phyloP scores from a whole-genome alignment of 23 tunicate genomes.

The Clavelina lepadiformis region DNA sequence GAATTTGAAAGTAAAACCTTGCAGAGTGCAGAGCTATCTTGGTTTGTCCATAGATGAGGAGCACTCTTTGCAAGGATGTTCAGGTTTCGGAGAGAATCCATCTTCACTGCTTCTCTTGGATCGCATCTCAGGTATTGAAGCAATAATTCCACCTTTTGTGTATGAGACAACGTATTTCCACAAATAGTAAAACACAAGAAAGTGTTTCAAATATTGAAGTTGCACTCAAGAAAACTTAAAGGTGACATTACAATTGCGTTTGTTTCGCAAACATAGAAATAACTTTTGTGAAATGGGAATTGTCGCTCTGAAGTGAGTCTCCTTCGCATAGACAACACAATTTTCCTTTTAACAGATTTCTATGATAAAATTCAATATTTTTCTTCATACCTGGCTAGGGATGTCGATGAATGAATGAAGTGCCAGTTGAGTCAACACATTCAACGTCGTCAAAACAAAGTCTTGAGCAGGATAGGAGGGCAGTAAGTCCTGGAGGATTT shows the following conservation, averaged over 20 bases:
- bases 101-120: conserved; percentile 72
- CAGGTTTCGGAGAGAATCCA: conserved; percentile 54
- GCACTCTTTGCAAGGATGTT: conserved; percentile 68
- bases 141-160: conserved; percentile 74
- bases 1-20: conserved; percentile 26
- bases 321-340: too few species aligned
- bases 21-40: conserved; percentile 50
- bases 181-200: too few species aligned
- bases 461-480: conserved; percentile 92
- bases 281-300: too few species aligned
- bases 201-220: too few species aligned
- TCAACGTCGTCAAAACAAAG: conserved; percentile 72
- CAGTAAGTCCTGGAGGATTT: conserved; percentile 63
- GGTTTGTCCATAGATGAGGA: conserved; percentile 77
- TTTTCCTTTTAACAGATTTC: not conserved
- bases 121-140: conserved; percentile 75
- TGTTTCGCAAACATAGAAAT: too few species aligned
- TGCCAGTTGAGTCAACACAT: conserved; percentile 60
- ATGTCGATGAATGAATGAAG: conserved; percentile 73
- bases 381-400: conserved; percentile 55
- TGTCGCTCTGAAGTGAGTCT: too few species aligned
- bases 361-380: too few species aligned
- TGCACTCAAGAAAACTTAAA: too few species aligned
- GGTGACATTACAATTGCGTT: too few species aligned
- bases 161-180: too few species aligned